Evolutionary conservation across 2,113 vertebrate species (phyloP).

Genomic region (Rostratula benghalensis): DNA sequence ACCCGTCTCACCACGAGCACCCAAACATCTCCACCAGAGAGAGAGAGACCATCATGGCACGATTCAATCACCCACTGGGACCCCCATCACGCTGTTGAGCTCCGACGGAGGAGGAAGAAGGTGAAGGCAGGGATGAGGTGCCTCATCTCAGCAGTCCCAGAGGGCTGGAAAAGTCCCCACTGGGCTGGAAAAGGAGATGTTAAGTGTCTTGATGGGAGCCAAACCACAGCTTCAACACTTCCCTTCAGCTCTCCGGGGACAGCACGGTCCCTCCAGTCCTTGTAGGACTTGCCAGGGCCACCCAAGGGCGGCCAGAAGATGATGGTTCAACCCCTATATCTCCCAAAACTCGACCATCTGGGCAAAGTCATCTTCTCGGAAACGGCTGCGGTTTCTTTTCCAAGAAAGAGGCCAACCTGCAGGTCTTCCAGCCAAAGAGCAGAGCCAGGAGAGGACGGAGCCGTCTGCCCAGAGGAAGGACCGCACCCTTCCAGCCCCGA

Average conservation of each 20-base stretch:
- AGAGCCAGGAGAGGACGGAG: background rate
- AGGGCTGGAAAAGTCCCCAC: background rate
- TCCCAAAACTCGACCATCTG: background rate
- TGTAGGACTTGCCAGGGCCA: background rate
- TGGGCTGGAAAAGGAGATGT: background rate
- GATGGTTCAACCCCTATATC: background rate
- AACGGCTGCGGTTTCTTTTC: background rate
- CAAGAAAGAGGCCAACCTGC: background rate
- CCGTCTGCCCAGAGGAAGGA: background rate
- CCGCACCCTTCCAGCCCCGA: background rate
- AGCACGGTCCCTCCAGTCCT: background rate
- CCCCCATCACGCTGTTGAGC: background rate
- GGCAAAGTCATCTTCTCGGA: background rate
- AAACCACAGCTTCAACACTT: fast-evolving
- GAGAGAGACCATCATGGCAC: background rate
- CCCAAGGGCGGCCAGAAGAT: background rate
- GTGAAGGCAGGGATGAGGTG: background rate
- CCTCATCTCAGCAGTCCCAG: too few relatives aligned
- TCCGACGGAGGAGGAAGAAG: fast-evolving
- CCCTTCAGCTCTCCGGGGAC: background rate
- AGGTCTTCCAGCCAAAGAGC: background rate
- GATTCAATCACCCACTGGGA: fast-evolving
- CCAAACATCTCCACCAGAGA: fast-evolving
- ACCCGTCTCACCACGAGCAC: fast-evolving
- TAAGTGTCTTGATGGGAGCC: background rate